These are phyloP conservation scores for Paracanthobrama guichenoti DNA, from an alignment of 2,113 vertebrate genomes.

Conservation along the genomic window DNA sequence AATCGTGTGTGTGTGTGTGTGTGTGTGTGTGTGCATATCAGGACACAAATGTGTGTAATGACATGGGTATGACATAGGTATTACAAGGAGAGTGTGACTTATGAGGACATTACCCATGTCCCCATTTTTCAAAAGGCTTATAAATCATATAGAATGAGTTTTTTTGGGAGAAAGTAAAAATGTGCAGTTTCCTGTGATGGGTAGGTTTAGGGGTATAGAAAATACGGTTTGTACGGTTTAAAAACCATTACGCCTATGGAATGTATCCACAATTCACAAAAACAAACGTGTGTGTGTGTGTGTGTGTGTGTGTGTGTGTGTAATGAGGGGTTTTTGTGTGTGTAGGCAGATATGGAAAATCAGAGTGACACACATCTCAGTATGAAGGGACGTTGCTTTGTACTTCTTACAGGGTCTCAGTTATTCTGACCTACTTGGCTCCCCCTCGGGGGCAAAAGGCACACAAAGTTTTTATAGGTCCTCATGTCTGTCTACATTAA, in stretches of 20 bases:
- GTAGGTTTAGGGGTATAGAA: too few species aligned
- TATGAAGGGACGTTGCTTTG: conserved; percentile 10
- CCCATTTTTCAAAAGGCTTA: too few species aligned
- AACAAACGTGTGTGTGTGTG: conserved; percentile 1
- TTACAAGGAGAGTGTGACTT: too few species aligned
- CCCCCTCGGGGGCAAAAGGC: conserved; percentile 24
- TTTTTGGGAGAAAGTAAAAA: too few species aligned
- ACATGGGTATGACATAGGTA: too few species aligned
- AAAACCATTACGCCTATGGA: too few species aligned
- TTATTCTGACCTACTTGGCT: conserved; percentile 48
- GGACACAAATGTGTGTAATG: too few species aligned
- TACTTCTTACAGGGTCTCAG: conserved; percentile 22
- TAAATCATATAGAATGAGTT: too few species aligned
- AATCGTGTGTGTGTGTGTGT: not conserved
- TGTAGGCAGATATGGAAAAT: conserved; percentile 22
- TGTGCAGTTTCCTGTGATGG: too few species aligned
- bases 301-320: not conserved
- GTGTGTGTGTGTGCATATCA: not conserved
- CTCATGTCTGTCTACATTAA: conserved; percentile 42
- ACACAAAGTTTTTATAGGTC: conserved; percentile 35
- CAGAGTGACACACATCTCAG: conserved; percentile 33
- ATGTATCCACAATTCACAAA: too few species aligned
- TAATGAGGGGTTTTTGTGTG: not conserved
- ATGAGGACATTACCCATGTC: too few species aligned
- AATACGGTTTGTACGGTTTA: too few species aligned